Base-by-base conservation (phyloP, 2,113 vertebrate genomes). In the Columba janthina region DNA sequence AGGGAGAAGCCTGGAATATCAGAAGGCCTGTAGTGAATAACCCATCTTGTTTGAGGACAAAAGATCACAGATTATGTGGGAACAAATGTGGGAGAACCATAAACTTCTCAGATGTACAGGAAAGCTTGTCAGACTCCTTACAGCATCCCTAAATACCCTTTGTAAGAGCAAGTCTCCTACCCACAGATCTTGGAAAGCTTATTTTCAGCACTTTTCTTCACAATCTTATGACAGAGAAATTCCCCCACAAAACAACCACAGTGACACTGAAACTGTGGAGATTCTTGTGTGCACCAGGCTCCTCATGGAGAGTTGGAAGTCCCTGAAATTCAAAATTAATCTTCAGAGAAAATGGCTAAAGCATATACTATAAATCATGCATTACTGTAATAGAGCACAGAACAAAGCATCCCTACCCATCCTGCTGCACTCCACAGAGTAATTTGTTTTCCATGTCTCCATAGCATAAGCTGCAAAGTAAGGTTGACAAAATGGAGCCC, bases 391-490 rank as follows among this genome's bases (percentile, higher is more conserved):
- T 21, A 89, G 24, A 90, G 31, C 28, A 77, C 10, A 66, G 32
- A 89, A 77, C 12, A 83, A 85, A 61, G 12, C 58, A 77, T 24
- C 15, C 96, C 17, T 97, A 99, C 99, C 99, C 99, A 78, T 98
- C 98, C 77, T 93, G 93, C 85, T 97, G 94, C 10, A 98, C 46
- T 38, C 97, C 95, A 31, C 72, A 28, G 28, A 99, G 96, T 29
- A 99, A 89, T 44, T 70, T 79, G 42, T 98, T 98, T 96, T 99
- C 99, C 99, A 99, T 99, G 97, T 99, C 98, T 38, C 99, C 99
- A 2, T 99, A 99, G 95, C 98, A 99, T 44, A 99, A 97, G 38
- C 98, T 99, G 97, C 99, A 99, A 36, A 99, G 98, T 88, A 99
- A 97, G 14, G 98, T 97, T 65, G 99, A 99, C 74, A 99, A 98